Base-by-base conservation (phyloP, 1,140 invertebrate genomes). In the Maniola jurtina region DNA sequence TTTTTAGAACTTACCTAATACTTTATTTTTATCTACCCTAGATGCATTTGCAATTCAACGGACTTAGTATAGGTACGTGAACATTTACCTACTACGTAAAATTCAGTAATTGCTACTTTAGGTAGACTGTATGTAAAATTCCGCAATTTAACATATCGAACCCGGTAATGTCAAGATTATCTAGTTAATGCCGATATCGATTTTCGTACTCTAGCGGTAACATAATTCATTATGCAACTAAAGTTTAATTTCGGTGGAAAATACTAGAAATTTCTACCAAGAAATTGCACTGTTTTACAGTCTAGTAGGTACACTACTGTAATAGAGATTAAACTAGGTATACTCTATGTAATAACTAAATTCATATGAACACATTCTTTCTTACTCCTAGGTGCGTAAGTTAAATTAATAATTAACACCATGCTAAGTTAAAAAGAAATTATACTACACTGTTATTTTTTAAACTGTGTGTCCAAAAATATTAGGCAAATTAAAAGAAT, bases 331-430 rank as follows among this genome's bases (percentile, higher is more conserved):
- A 70, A 64, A 65, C 68, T 75, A 75, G 74, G 59, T 84, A 83
- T 64, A 62, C 47, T 80, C 79, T 86, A 86, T 77, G 71, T 81
- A 80, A 81, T 83, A 87, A 87, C 84, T 86, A 89, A 88, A 88
- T 84, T 88, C 77, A 88, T 86, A 89, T 89, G 86, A 89, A 89
- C 87, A 89, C 87, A 88, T 89, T 84, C 83, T 84, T 84, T 78
- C 84, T 87, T 88, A 73, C 55, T 62, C 35, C 85, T 86, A 88
- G 75, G 78, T 86, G 80, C 78, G 84, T 80, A 69, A 64, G 58
- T 79, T 74, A 79, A 80, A 75, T 11, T 55, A 50, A 64, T 55
- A 50, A 64, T 73, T 79, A 71, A 86, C 81, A 84, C 79, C 77
- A 75, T 71, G 63, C 81, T 81, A 82, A 79, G 77, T 83, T 84